Base-by-base conservation (phyloP, 2,113 vertebrate genomes). In the Myodes glareolus region DNA sequence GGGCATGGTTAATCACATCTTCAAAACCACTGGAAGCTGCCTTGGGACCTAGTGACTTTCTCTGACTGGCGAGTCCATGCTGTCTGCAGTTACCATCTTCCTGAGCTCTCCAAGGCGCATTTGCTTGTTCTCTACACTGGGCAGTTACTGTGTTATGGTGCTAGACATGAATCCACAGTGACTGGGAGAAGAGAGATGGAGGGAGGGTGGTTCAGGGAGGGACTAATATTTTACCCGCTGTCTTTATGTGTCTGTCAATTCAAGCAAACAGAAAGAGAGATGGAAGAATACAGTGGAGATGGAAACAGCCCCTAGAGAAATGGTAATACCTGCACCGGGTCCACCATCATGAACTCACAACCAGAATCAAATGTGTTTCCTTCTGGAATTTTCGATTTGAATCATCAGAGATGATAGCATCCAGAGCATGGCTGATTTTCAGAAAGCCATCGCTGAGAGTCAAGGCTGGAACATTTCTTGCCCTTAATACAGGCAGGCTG, bases 331-430 rank as follows among this genome's bases (percentile, higher is more conserved):
- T 21, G 47, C 29, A 10, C 29, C n/a, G 27, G 39, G 65, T 68
- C 90, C 63, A 68, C 45, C 92, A 45, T 97, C 78, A 92, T 90
- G 72, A 55, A 65, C 3, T 47, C 4, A 1, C 33, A 65, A 94
- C 89, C 67, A 88, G 67, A 82, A 84, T 52, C 73, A 50, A 68
- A 42, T 39, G 12, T 81, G 52, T 65, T 81, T 75, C n/a, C 65
- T 95, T 94, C 82, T 78, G 45, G 86, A 87, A 75, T 75, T 91
- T 97, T 73, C 95, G 86, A 27, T 61, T 29, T 76, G 50, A 88
- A 25, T 42, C 36, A 0, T 88, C 85, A 91, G 73, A 91, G 67
- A 72, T 9, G 72, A 58, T 21, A 68, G 14, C 67, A 25, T 45
- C 42, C 42, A 42, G 75, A 58, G 23, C 33, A 8, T 7, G 61